Evolutionary conservation across 1,140 invertebrate species (phyloP).

Genomic region (Lordiphosa stackelbergi): DNA sequence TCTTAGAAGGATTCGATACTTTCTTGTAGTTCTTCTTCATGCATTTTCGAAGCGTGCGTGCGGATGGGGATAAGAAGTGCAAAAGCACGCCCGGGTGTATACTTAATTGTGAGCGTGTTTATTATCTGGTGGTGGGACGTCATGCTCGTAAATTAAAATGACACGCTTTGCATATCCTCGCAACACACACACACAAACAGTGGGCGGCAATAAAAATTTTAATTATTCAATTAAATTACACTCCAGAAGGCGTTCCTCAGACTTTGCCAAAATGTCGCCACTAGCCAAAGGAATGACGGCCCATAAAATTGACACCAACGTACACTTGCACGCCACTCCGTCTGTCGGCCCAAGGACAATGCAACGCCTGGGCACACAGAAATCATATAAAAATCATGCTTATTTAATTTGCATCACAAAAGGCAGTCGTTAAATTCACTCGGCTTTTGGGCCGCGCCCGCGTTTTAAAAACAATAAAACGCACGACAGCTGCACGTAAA

Average conservation of each 20-base stretch:
- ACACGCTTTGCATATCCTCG: constrained; percentile 67
- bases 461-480: constrained; percentile 72
- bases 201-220: constrained; percentile 68
- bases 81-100: constrained; percentile 46
- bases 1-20: not conserved
- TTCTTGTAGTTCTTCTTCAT: not conserved
- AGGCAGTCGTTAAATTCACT: constrained; percentile 57
- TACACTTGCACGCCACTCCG: constrained; percentile 39
- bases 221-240: constrained; percentile 76
- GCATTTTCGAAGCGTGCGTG: constrained; percentile 2
- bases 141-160: constrained; percentile 73
- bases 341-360: constrained; percentile 13
- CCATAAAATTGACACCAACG: constrained; percentile 67
- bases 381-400: constrained; percentile 69
- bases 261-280: constrained; percentile 42
- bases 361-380: constrained; percentile 14
- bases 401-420: constrained; percentile 73
- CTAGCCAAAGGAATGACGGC: constrained; percentile 65
- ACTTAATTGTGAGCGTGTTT: constrained; percentile 69
- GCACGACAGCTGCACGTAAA: constrained; percentile 35
- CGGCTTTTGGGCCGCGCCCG: constrained; percentile 26
- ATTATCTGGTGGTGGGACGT: constrained; percentile 67
- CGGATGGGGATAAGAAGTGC: constrained; percentile 20
- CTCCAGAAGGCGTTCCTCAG: constrained; percentile 59
- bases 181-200: constrained; percentile 19